Evolutionary conservation across 1,140 invertebrate genomes (phyloP).

Genomic region (Philotrypesis tridentata): DNA sequence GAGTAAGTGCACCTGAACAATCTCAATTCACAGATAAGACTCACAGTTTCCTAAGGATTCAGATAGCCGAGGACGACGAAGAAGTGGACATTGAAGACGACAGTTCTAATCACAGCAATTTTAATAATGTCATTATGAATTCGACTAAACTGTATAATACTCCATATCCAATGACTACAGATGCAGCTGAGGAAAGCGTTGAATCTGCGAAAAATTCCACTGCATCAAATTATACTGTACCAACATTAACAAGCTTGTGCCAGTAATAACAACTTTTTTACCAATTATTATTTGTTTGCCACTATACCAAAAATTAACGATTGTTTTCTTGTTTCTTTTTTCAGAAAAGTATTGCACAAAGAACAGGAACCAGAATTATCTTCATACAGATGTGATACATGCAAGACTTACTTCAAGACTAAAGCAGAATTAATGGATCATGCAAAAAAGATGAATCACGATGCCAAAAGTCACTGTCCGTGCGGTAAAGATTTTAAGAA

Average conservation of each 20-base stretch:
- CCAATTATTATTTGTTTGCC: constrained; percentile 4
- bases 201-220: not conserved
- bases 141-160: not conserved
- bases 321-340: too few species aligned
- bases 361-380: not conserved
- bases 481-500: constrained; percentile 59
- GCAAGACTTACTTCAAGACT: constrained; percentile 24
- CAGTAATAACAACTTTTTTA: constrained; percentile 32
- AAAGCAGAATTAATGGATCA: constrained; percentile 40
- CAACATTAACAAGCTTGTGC: constrained; percentile 31
- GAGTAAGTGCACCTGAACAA: constrained; percentile 8
- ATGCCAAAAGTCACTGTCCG: constrained; percentile 48
- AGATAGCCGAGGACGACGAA: constrained; percentile 59
- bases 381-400: constrained; percentile 35
- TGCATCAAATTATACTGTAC: constrained; percentile 12
- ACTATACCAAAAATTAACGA: not conserved
- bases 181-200: not conserved
- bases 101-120: constrained; percentile 36
- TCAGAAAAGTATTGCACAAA: constrained; percentile 40
- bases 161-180: not conserved
- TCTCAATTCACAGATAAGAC: constrained; percentile 56
- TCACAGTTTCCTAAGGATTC: constrained; percentile 61
- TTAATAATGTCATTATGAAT: not conserved
- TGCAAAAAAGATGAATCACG: constrained; percentile 33
- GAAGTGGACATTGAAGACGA: constrained; percentile 66